These are phyloP conservation scores for Polypterus senegalus DNA, from an alignment of 2,113 vertebrate species.

Conservation along the genomic window DNA sequence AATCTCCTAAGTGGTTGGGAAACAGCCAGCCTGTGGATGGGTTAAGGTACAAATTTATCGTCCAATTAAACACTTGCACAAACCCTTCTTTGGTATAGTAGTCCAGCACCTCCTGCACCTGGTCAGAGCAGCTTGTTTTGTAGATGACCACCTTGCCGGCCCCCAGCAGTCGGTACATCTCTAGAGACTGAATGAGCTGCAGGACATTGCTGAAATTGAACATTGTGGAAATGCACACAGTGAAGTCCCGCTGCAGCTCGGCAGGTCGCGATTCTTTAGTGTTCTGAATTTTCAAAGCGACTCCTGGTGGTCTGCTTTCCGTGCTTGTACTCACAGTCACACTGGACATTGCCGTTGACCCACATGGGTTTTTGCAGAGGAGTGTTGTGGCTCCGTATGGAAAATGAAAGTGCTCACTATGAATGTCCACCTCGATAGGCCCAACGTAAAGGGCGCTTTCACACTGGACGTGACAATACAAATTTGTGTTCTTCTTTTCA, in stretches of 20 bases:
- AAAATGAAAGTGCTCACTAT: conserved; percentile 4
- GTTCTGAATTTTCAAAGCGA: conserved; percentile 3
- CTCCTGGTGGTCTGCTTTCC: neutral
- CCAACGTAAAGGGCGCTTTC: neutral
- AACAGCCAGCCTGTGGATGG: neutral
- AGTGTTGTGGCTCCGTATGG: conserved; percentile 5
- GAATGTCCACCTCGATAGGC: neutral
- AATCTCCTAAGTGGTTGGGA: conserved; percentile 6
- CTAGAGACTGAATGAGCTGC: conserved; percentile 13
- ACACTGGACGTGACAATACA: neutral
- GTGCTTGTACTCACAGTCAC: neutral
- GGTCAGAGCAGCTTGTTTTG: neutral
- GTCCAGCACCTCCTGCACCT: conserved; percentile 2
- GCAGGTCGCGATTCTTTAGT: neutral
- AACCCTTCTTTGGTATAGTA: conserved; percentile 11
- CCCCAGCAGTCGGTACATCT: conserved; percentile 14
- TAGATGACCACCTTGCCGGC: conserved; percentile 12
- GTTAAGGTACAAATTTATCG: conserved; percentile 6
- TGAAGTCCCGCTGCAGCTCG: conserved; percentile 5
- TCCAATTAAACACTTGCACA: conserved; percentile 13
- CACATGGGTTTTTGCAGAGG: neutral
- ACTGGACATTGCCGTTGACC: neutral
- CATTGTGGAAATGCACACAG: conserved; percentile 15
- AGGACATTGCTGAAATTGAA: conserved; percentile 8
- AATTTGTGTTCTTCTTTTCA: neutral